A percentile compares a stretch with the other conserved stretches of the same genome.
Conservation (phyloP, 2,888 invertebrate species). For the Sarcophaga carnaria region DNA sequence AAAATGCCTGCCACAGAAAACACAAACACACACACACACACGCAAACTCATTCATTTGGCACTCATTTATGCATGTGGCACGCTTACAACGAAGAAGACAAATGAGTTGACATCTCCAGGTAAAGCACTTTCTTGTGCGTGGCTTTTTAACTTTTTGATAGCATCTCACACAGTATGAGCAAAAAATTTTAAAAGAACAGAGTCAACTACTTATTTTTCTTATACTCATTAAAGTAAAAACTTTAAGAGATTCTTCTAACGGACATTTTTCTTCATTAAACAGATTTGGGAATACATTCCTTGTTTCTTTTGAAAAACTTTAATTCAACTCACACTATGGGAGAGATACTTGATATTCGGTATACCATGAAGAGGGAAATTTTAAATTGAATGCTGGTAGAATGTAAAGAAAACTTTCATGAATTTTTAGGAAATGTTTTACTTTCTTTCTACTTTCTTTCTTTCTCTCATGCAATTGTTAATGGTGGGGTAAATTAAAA, state of each 20-base stretch:
- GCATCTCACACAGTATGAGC: background rate
- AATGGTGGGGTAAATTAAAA: too few species aligned
- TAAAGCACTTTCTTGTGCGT: conserved; percentile 61
- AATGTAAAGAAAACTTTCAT: too few species aligned
- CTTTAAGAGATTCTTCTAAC: background rate
- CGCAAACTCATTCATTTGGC: conserved; percentile 22
- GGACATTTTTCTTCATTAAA: background rate
- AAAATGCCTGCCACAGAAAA: conserved; percentile 23
- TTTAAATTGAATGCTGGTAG: too few species aligned
- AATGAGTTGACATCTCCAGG: conserved; percentile 60
- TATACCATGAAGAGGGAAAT: too few species aligned
- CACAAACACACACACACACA: background rate
- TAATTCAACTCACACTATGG: background rate
- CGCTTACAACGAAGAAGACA: conserved; percentile 60
- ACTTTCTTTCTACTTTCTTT: too few species aligned
- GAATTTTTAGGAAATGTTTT: too few species aligned
- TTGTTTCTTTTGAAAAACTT: background rate
- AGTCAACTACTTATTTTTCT: conserved; percentile 39
- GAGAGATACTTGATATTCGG: background rate
- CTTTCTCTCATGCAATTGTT: too few species aligned
- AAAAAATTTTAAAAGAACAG: background rate
- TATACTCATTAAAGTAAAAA: background rate
- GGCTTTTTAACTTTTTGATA: conserved; percentile 57
- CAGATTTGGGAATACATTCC: background rate
- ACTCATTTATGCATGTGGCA: conserved; percentile 61